phyloP scores from a whole-genome alignment of 2,888 invertebrate genomes.

The Netelia virgata region DNA sequence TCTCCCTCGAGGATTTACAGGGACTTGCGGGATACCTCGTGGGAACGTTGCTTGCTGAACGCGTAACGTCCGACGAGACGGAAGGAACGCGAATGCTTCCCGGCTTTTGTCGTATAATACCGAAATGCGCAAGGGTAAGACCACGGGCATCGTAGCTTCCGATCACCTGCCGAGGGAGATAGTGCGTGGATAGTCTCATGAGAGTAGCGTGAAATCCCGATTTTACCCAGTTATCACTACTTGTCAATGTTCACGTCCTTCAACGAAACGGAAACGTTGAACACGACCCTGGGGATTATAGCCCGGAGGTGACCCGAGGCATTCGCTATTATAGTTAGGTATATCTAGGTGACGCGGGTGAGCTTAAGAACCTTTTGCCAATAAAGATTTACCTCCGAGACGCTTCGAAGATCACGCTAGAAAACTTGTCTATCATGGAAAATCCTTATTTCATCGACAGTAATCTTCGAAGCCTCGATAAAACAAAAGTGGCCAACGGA shows the following conservation, averaged over 20 bases:
- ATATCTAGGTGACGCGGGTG: background rate
- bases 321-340: background rate
- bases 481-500: too few species aligned
- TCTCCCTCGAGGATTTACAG: slow-evolving; percentile 53
- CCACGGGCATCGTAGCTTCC: background rate
- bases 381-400: background rate
- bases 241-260: background rate
- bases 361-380: background rate
- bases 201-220: slow-evolving; percentile 29
- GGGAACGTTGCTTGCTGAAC: slow-evolving; percentile 29
- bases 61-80: slow-evolving; percentile 40
- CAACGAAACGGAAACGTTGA: background rate
- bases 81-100: slow-evolving; percentile 18
- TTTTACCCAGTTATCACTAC: slow-evolving; percentile 19
- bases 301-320: background rate
- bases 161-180: slow-evolving; percentile 20
- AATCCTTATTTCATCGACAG: too few species aligned
- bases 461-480: too few species aligned
- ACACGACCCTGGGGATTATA: background rate
- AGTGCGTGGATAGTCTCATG: slow-evolving; percentile 19
- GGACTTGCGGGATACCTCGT: slow-evolving; percentile 27
- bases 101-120: slow-evolving; percentile 7
- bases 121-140: background rate
- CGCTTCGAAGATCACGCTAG: too few species aligned
- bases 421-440: too few species aligned